Conservation (phyloP, 1,140 invertebrate species). For the Mamestra configurata region DNA sequence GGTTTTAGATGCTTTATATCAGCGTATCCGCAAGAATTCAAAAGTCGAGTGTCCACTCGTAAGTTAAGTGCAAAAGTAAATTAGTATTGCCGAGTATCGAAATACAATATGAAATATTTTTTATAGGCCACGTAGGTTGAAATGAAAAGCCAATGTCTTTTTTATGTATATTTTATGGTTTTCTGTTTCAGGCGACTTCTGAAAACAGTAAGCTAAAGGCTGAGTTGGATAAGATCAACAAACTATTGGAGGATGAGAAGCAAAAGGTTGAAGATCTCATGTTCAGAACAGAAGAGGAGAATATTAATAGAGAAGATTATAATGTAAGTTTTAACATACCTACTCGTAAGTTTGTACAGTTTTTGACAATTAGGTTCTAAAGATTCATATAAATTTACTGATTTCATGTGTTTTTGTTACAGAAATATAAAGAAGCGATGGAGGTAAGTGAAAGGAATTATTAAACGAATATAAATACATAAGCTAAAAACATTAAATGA, state of each 20-base stretch:
- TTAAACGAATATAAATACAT: no score
- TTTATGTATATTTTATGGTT: not conserved
- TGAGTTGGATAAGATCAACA: conserved; percentile 90
- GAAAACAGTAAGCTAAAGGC: conserved; percentile 89
- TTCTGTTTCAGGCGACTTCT: conserved; percentile 69
- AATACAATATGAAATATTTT: no score
- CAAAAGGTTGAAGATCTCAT: conserved; percentile 97
- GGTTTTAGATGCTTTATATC: not conserved
- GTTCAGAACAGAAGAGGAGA: conserved; percentile 97
- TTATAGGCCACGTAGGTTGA: no score
- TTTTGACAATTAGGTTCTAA: not conserved
- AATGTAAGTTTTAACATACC: conserved; percentile 70
- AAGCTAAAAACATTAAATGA: no score
- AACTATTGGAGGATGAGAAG: conserved; percentile 94
- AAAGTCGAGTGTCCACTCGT: no score
- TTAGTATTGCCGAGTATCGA: no score
- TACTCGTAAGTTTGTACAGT: conserved; percentile 40
- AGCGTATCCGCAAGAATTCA: not conserved
- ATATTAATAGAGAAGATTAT: conserved; percentile 87
- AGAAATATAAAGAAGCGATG: conserved; percentile 88
- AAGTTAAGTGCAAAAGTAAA: no score
- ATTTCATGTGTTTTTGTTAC: conserved; percentile 71
- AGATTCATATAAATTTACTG: conserved; percentile 11
- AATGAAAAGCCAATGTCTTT: no score
- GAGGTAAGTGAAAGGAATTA: conserved; percentile 89